Evolutionary conservation across 2,113 vertebrate species (phyloP).

Genomic region (Candoia aspera): DNA sequence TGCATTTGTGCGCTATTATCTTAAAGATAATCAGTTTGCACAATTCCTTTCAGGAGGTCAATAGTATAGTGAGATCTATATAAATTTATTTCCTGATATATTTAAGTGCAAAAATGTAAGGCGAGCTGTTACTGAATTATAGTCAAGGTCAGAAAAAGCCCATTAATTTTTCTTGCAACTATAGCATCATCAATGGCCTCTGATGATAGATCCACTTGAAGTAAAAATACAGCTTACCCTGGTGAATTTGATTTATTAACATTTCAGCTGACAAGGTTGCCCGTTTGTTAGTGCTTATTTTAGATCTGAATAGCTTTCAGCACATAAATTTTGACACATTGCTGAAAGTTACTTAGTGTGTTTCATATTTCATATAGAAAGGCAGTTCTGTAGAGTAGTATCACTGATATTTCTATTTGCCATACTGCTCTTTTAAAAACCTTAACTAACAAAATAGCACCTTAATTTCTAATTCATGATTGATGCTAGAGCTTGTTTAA

Average conservation of each 20-base stretch:
- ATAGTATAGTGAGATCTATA: slow-evolving; percentile 40
- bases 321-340: slow-evolving; percentile 76
- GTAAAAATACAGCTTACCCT: slow-evolving; percentile 76
- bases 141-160: slow-evolving; percentile 74
- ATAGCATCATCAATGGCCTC: slow-evolving; percentile 70
- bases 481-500: neutral
- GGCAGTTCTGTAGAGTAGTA: slow-evolving; percentile 53
- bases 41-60: slow-evolving; percentile 26
- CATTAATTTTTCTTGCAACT: slow-evolving; percentile 73
- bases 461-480: slow-evolving; percentile 48
- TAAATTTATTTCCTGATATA: slow-evolving; percentile 51
- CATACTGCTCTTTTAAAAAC: slow-evolving; percentile 55
- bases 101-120: slow-evolving; percentile 58
- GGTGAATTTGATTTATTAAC: slow-evolving; percentile 78
- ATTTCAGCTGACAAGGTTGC: slow-evolving; percentile 75
- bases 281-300: slow-evolving; percentile 77
- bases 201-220: slow-evolving; percentile 75
- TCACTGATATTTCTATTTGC: slow-evolving; percentile 73
- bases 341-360: slow-evolving; percentile 70
- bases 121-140: slow-evolving; percentile 72
- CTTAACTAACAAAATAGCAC: slow-evolving; percentile 17
- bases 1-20: neutral
- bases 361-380: slow-evolving; percentile 71
- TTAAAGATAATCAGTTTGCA: slow-evolving; percentile 37
- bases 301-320: slow-evolving; percentile 77